phyloP scores from a whole-genome alignment of 2,113 vertebrate genomes.

The Chionis minor region DNA sequence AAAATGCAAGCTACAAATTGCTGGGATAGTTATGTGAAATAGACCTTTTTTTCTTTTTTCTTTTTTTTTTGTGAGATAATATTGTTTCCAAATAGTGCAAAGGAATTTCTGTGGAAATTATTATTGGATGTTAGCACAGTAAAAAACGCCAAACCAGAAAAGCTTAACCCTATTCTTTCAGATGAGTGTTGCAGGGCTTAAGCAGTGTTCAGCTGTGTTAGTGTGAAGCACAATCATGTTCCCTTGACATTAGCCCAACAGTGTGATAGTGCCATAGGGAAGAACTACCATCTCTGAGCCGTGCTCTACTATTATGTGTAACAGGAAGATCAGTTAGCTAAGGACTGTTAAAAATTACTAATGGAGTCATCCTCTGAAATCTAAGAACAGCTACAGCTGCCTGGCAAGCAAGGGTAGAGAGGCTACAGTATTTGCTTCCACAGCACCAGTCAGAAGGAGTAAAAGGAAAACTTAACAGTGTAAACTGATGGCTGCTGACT shows the following conservation, averaged over 20 bases:
- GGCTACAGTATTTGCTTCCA: neutral
- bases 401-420: neutral
- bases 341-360: neutral
- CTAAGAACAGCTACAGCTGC: neutral
- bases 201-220: neutral
- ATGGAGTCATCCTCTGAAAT: neutral
- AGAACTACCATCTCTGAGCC: neutral
- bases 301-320: neutral
- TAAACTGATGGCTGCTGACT: conserved; percentile 7
- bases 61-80: neutral
- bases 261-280: neutral
- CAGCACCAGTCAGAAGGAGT: neutral
- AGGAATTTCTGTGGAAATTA: neutral
- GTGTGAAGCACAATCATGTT: neutral
- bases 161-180: neutral
- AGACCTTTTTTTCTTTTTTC: neutral
- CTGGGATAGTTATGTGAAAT: neutral
- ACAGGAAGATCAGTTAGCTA: neutral
- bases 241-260: neutral
- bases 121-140: neutral
- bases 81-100: neutral
- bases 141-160: neutral
- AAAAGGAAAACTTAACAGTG: neutral
- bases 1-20: neutral
- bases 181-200: neutral